Evolutionary conservation across 2,888 invertebrate species (phyloP).

Genomic region (Cryptophagus acutangulus): DNA sequence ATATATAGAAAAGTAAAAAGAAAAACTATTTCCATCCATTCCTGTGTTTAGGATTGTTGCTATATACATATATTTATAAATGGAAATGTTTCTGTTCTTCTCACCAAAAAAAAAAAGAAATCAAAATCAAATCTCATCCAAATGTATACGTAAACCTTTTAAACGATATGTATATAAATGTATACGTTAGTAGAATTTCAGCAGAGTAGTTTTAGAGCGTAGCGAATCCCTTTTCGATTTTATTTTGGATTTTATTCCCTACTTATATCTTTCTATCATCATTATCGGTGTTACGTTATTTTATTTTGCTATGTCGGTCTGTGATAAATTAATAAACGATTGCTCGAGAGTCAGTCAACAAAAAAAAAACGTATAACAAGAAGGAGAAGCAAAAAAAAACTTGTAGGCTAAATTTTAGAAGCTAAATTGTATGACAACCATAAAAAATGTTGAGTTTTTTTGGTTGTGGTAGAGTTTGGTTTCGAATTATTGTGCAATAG

Average conservation of each 20-base stretch:
- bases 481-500: conserved; percentile 11
- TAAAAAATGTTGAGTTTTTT: background rate
- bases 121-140: conserved; percentile 13
- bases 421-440: too few relatives aligned
- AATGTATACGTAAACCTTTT: conserved; percentile 37
- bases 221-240: too few relatives aligned
- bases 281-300: conserved; percentile 31
- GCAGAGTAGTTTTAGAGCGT: too few relatives aligned
- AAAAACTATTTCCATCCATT: conserved; percentile 45
- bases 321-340: conserved; percentile 44
- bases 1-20: too few relatives aligned
- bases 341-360: conserved; percentile 40
- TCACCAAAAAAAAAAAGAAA: too few relatives aligned
- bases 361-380: conserved; percentile 28
- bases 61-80: conserved; percentile 5
- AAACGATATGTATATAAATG: too few relatives aligned
- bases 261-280: too few relatives aligned
- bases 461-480: background rate
- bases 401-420: background rate
- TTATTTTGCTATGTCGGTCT: conserved; percentile 49
- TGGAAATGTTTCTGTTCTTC: conserved; percentile 20
- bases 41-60: too few relatives aligned
- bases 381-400: conserved; percentile 25
- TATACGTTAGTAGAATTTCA: too few relatives aligned
- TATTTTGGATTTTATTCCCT: too few relatives aligned